A percentile compares a stretch with the other conserved stretches of the same genome.
Conservation (phyloP, 2,888 invertebrate genomes). For the Agrotis exclamationis region DNA sequence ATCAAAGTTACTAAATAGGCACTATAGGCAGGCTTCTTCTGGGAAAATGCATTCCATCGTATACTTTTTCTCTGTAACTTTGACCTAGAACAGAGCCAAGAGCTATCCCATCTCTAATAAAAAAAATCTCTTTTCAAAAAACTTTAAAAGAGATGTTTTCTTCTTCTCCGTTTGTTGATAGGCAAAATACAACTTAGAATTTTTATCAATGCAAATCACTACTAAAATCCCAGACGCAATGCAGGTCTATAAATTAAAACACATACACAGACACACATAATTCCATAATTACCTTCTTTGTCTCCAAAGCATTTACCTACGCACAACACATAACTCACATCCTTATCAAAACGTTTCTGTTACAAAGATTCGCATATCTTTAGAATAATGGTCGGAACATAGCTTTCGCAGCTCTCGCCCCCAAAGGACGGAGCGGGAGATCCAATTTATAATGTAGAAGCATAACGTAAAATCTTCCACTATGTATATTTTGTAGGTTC, state of each 20-base stretch:
- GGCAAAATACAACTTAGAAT: too few species aligned
- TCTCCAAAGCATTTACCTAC: slow-evolving; percentile 27
- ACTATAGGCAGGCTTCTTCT: too few species aligned
- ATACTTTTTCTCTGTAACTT: too few species aligned
- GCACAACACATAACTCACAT: slow-evolving; percentile 41
- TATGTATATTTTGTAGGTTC: slow-evolving; percentile 53
- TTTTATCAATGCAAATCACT: neutral
- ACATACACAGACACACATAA: slow-evolving; percentile 12
- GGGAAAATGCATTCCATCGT: too few species aligned
- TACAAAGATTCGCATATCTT: slow-evolving; percentile 54
- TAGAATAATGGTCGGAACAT: slow-evolving; percentile 52
- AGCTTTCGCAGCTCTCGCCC: slow-evolving; percentile 53
- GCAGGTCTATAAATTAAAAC: slow-evolving; percentile 25
- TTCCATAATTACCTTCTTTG: slow-evolving; percentile 42
- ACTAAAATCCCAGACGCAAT: slow-evolving; percentile 14
- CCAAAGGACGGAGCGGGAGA: slow-evolving; percentile 59
- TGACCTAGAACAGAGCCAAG: too few species aligned
- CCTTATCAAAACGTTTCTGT: slow-evolving; percentile 50
- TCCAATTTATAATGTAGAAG: slow-evolving; percentile 66
- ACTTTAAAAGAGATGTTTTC: too few species aligned
- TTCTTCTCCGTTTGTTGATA: too few species aligned
- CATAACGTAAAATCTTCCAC: slow-evolving; percentile 62
- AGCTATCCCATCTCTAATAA: too few species aligned
- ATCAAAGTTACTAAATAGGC: too few species aligned
- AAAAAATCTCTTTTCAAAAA: too few species aligned